Evolutionary conservation across 2,797 vertebrate genomes (phyloP).

Genomic region (Huso huso): DNA sequence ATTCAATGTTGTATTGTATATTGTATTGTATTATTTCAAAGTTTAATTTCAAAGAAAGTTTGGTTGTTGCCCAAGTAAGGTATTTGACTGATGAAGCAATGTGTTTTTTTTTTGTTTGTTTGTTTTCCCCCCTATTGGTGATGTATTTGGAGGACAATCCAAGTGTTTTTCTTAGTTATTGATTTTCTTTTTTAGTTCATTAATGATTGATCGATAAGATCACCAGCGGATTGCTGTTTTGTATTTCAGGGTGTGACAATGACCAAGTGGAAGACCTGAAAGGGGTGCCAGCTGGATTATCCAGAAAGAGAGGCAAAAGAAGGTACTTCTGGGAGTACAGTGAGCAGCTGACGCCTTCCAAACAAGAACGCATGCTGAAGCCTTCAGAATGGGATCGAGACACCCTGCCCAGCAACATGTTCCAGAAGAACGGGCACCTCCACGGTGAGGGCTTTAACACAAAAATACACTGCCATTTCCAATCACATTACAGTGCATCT

Average conservation of each 20-base stretch:
- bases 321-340: slow-evolving; percentile 99
- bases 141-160: slow-evolving; percentile 7
- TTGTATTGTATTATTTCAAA: slow-evolving; percentile 11
- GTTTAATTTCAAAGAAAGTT: slow-evolving; percentile 11
- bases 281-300: slow-evolving; percentile 81
- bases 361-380: slow-evolving; percentile 89
- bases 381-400: slow-evolving; percentile 92
- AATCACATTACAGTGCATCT: neutral
- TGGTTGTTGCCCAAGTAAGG: slow-evolving; percentile 7
- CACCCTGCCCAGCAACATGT: slow-evolving; percentile 95
- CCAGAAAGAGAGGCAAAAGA: slow-evolving; percentile 88
- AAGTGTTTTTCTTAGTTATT: neutral
- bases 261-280: slow-evolving; percentile 88
- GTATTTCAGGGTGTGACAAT: slow-evolving; percentile 79
- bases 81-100: slow-evolving; percentile 43
- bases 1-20: neutral
- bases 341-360: slow-evolving; percentile 83
- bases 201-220: slow-evolving; percentile 1
- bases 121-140: neutral
- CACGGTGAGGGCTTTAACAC: slow-evolving; percentile 64
- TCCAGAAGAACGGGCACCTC: slow-evolving; percentile 93
- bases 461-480: neutral
- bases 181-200: neutral
- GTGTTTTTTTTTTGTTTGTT: too few species aligned
- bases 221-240: neutral